These are phyloP conservation scores for Acanthacorydalis orientalis DNA, from an alignment of 2,888 invertebrate genomes.

Conservation along the genomic window DNA sequence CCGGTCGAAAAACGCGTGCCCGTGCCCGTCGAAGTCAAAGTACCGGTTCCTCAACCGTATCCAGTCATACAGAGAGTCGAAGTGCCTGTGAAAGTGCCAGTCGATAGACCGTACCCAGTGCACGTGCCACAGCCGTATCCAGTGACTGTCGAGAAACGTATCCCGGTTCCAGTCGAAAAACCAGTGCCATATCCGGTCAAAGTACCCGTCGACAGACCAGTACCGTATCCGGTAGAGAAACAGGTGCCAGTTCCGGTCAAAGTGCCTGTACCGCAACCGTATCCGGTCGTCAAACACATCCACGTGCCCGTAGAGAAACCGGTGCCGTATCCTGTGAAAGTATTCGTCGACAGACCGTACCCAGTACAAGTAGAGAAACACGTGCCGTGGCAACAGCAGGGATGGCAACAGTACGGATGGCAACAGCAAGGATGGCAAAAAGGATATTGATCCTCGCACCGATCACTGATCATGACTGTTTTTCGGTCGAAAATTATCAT, in stretches of 20 bases:
- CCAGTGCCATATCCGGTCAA: slow-evolving; percentile 49
- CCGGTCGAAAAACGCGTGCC: slow-evolving; percentile 62
- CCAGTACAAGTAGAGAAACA: slow-evolving; percentile 46
- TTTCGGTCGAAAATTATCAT: too few species aligned
- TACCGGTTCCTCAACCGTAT: slow-evolving; percentile 56
- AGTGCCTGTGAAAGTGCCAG: slow-evolving; percentile 49
- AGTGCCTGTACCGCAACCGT: slow-evolving; percentile 38
- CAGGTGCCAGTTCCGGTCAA: slow-evolving; percentile 45
- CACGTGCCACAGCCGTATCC: slow-evolving; percentile 39
- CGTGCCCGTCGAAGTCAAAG: slow-evolving; percentile 59
- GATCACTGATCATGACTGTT: too few species aligned
- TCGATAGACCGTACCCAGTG: slow-evolving; percentile 50
- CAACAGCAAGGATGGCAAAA: too few species aligned
- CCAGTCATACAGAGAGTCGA: slow-evolving; percentile 48
- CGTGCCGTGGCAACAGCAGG: slow-evolving; percentile 44
- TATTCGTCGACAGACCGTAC: slow-evolving; percentile 47
- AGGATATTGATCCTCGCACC: too few species aligned
- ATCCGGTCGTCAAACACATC: slow-evolving; percentile 49
- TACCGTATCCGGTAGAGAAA: slow-evolving; percentile 44
- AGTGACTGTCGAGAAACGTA: slow-evolving; percentile 35
- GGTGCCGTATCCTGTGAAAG: slow-evolving; percentile 44
- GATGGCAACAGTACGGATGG: slow-evolving; percentile 33
- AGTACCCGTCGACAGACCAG: slow-evolving; percentile 33
- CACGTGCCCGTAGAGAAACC: slow-evolving; percentile 42
- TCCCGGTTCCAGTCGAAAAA: slow-evolving; percentile 33